These are phyloP conservation scores for Dioctria rufipes DNA, from an alignment of 2,888 invertebrate species.

Conservation along the genomic window DNA sequence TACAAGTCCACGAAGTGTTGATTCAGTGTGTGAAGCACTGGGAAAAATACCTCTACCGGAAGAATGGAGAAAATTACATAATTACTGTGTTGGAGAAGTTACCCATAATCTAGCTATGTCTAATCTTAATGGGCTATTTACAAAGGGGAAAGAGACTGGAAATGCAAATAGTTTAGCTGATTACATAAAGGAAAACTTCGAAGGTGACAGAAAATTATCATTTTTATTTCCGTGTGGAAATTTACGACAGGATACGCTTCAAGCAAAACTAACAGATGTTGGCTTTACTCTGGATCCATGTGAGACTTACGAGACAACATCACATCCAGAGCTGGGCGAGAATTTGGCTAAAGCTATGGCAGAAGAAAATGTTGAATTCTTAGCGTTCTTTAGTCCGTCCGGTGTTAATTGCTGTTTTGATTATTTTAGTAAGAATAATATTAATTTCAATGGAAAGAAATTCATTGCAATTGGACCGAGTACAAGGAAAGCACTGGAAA, in stretches of 20 bases:
- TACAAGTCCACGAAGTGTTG: constrained; percentile 75
- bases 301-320: constrained; percentile 74
- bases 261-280: constrained; percentile 69
- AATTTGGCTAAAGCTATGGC: constrained; percentile 70
- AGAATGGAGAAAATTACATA: constrained; percentile 71
- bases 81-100: constrained; percentile 74
- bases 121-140: constrained; percentile 71
- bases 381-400: constrained; percentile 76
- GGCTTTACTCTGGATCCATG: constrained; percentile 72
- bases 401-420: constrained; percentile 72
- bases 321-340: constrained; percentile 71
- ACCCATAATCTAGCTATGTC: constrained; percentile 72
- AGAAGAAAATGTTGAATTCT: constrained; percentile 71
- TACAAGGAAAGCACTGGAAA: constrained; percentile 73
- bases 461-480: constrained; percentile 75
- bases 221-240: constrained; percentile 75
- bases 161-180: constrained; percentile 74
- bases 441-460: constrained; percentile 68
- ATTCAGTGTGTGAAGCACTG: constrained; percentile 71
- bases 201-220: constrained; percentile 70
- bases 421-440: constrained; percentile 68
- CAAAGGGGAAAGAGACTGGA: constrained; percentile 73
- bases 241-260: constrained; percentile 73
- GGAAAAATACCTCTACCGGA: constrained; percentile 69
- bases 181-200: constrained; percentile 71